A percentile compares a stretch with the other conserved stretches of the same genome.
phyloP scores from a whole-genome alignment of 1,140 invertebrate species.

The Tetranychus urticae region DNA sequence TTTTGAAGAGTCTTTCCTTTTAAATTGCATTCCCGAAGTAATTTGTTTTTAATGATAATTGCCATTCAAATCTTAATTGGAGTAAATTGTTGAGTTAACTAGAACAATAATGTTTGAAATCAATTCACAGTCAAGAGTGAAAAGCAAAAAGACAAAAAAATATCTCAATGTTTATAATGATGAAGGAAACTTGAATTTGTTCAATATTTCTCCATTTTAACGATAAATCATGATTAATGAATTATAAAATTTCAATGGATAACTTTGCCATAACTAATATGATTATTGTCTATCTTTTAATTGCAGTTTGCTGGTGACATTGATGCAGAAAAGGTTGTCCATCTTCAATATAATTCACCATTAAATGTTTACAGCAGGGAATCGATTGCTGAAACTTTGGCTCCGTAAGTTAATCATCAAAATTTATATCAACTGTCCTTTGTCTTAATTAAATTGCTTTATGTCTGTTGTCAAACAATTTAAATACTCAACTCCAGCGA shows the following conservation, averaged over 20 bases:
- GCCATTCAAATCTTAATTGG: no score
- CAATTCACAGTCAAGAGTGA: no score
- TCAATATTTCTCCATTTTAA: neutral
- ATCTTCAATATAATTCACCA: constrained; percentile 24
- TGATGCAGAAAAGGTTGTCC: constrained; percentile 16
- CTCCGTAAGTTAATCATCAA: neutral
- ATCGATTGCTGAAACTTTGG: constrained; percentile 20
- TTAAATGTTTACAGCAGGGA: constrained; percentile 23
- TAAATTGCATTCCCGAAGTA: no score
- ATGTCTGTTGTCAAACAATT: neutral
- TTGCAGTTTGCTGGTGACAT: constrained; percentile 4
- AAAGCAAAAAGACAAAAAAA: no score
- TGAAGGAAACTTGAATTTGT: no score
- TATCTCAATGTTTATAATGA: no score
- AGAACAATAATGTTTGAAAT: no score
- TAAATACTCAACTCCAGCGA: neutral
- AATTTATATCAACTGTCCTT: neutral
- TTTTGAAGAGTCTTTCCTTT: no score
- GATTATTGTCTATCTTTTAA: neutral
- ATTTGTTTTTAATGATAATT: no score
- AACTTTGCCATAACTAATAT: neutral
- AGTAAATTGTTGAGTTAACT: no score
- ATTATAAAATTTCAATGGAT: neutral
- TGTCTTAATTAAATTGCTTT: neutral
- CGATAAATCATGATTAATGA: neutral